Base-by-base conservation (phyloP, 2,888 invertebrate genomes). In the Drosophila villosipedis region DNA sequence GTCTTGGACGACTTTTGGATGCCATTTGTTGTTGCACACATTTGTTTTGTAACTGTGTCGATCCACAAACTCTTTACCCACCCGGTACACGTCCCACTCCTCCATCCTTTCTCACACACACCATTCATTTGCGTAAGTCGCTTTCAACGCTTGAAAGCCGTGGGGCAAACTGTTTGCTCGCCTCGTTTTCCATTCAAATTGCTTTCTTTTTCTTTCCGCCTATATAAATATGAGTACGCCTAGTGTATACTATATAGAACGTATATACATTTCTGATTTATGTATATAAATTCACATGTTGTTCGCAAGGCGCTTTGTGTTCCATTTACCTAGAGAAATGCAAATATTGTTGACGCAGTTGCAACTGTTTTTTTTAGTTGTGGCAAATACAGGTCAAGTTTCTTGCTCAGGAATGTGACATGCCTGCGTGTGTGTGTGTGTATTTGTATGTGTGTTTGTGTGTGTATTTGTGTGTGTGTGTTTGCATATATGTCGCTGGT, bases 151-250 rank as follows among this genome's bases (percentile, higher is more conserved):
- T 68, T 57, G 58, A 83, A 69, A 70, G 82, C 84, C 77, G 72
- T 63, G 82, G 59, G 84, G 64, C 59, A 75, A 80, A 78, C 71
- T 68, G 78, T 83, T 78, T 81, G 80, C 75, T 75, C 81, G 83
- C 83, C 81, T 81, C 81, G 83, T 75, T 82, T 84, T 83, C 84
- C 82, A 82, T 82, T 84, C 78, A 82, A 82, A 84, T 82, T 78
- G 82, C 78, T 81, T 82, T 82, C 84, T 81, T 84, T 65, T 61
- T 65, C 69, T 55, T n/a, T 69, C 4, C 19, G 73, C 73, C 78
- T 76, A 70, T 73, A 80, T 76, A 75, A 77, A 80, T 80, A 83
- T 75, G 73, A 76, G 58, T 72, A 63, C 1, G n/a, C 41, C 12
- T 12, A 22, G 43, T 12, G 10, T n/a, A 28, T 37, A 39, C 25